Conservation (phyloP, 2,797 vertebrate species). For the Coregonus ussuriensis region DNA sequence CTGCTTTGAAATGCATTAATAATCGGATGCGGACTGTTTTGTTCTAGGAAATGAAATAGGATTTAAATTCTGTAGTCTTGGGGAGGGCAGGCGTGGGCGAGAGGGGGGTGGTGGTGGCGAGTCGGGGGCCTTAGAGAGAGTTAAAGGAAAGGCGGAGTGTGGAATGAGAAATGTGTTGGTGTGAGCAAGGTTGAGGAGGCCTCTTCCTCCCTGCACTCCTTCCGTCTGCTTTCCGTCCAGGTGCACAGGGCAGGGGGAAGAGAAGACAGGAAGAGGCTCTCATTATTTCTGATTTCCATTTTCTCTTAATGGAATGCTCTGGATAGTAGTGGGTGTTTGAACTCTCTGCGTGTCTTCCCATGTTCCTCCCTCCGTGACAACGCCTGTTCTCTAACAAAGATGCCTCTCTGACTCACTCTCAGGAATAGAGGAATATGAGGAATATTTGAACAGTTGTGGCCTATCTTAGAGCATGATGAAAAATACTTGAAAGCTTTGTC, state of each 20-base stretch:
- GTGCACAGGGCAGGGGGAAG: conserved; percentile 32
- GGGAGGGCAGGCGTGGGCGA: conserved; percentile 54
- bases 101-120: conserved; percentile 37
- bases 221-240: conserved; percentile 34
- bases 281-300: conserved; percentile 50
- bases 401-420: conserved; percentile 12
- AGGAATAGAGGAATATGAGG: conserved; percentile 20
- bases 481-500: conserved; percentile 39
- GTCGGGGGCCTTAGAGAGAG: conserved; percentile 32
- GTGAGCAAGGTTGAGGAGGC: conserved; percentile 33
- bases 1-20: conserved; percentile 88
- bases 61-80: conserved; percentile 69
- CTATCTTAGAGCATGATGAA: conserved; percentile 36
- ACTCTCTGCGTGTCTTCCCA: conserved; percentile 22
- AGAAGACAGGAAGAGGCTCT: conserved; percentile 23
- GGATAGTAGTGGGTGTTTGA: conserved; percentile 21
- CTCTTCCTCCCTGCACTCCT: conserved; percentile 29
- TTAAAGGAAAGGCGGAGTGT: conserved; percentile 45
- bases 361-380: conserved; percentile 23
- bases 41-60: conserved; percentile 70
- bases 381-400: conserved; percentile 36
- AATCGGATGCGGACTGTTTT: conserved; percentile 82
- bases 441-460: conserved; percentile 32
- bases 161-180: conserved; percentile 50
- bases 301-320: conserved; percentile 43